Conservation (phyloP, 2,888 invertebrate genomes). For the Neelides folsomi region DNA sequence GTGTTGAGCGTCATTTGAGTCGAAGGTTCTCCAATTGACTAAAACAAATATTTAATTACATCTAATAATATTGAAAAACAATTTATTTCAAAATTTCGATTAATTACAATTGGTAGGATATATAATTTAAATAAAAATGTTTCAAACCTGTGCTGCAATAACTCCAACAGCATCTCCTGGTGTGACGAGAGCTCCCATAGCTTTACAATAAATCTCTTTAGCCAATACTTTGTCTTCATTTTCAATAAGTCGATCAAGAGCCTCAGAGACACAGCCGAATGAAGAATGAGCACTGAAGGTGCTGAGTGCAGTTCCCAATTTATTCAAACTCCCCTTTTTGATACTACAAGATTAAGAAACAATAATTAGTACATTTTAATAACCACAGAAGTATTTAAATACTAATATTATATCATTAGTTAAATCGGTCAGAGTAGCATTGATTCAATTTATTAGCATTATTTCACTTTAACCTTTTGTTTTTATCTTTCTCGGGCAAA, state of each 20-base stretch:
- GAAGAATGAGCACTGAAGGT: conserved; percentile 57
- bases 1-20: conserved; percentile 99
- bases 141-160: conserved; percentile 68
- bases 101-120: not conserved
- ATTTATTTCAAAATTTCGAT: too few species aligned
- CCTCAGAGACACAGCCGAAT: conserved; percentile 75
- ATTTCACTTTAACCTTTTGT: not conserved
- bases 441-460: not conserved
- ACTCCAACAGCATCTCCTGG: conserved; percentile 96
- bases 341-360: not conserved
- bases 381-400: too few species aligned
- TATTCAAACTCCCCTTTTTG: conserved; percentile 40
- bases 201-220: conserved; percentile 51
- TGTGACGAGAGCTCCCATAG: conserved; percentile 59
- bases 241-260: conserved; percentile 53
- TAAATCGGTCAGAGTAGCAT: too few species aligned
- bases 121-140: not conserved
- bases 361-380: not conserved
- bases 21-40: conserved; percentile 94
- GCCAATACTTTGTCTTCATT: conserved; percentile 43
- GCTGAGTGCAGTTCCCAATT: conserved; percentile 56
- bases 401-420: too few species aligned
- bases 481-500: conserved; percentile 47
- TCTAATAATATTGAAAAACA: too few species aligned
- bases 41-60: conserved; percentile 8